phyloP scores from a whole-genome alignment of 2,113 vertebrate genomes.

The Circaetus cinerascens region DNA sequence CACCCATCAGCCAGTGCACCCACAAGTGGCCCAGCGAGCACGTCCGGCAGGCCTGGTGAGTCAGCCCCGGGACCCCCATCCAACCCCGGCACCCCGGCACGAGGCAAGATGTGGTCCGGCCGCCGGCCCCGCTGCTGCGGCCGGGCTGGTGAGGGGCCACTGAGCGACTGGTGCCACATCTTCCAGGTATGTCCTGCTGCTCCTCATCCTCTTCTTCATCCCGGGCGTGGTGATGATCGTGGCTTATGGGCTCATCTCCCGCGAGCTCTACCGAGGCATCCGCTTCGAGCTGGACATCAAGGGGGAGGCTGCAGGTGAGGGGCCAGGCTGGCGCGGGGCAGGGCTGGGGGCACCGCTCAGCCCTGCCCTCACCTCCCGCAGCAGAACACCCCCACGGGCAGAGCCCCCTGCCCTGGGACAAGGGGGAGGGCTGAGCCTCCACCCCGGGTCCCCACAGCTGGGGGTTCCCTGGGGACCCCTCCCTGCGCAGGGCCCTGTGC shows the following conservation, averaged over 20 bases:
- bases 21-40: constrained; percentile 81
- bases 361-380: neutral
- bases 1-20: constrained; percentile 73
- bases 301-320: constrained; percentile 43
- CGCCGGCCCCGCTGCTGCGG: too few relatives aligned
- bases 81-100: neutral
- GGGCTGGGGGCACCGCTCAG: rapidly evolving
- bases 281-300: constrained; percentile 70
- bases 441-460: rapidly evolving
- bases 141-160: neutral
- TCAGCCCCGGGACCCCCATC: neutral
- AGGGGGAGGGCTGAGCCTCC: neutral
- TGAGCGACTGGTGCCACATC: rapidly evolving
- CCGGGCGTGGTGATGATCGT: constrained; percentile 75
- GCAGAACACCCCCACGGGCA: rapidly evolving
- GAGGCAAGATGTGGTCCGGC: too few relatives aligned
- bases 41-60: constrained; percentile 88
- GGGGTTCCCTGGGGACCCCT: neutral
- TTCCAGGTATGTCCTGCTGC: constrained; percentile 74
- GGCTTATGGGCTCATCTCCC: constrained; percentile 78
- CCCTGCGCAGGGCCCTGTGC: neutral
- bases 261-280: constrained; percentile 76
- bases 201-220: constrained; percentile 76
- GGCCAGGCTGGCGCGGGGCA: too few relatives aligned
- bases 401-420: too few relatives aligned